These are phyloP conservation scores for Tyrophagus putrescentiae DNA, from an alignment of 1,140 invertebrate genomes.

Conservation along the genomic window DNA sequence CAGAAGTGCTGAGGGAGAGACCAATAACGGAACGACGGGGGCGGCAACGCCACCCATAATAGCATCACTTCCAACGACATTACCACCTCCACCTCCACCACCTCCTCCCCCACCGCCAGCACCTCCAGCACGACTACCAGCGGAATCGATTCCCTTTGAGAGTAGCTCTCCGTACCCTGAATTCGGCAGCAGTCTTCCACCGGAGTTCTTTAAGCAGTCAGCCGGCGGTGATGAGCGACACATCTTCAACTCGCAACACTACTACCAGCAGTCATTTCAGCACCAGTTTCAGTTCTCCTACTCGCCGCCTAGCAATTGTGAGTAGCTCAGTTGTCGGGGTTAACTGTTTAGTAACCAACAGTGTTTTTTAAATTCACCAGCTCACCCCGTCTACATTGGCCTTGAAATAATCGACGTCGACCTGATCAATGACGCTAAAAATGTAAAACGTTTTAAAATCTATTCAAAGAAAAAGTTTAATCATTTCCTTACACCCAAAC, in stretches of 20 bases:
- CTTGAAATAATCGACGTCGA: constrained; percentile 22
- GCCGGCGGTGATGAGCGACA: too few relatives aligned
- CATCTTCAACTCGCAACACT: neutral
- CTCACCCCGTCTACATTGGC: constrained; percentile 19
- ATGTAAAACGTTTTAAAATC: constrained; percentile 15
- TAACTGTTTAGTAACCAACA: neutral
- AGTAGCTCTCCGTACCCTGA: too few relatives aligned
- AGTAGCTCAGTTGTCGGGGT: neutral
- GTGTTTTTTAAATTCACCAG: neutral
- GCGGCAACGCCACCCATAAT: too few relatives aligned
- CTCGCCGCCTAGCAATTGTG: constrained; percentile 12
- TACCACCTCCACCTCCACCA: too few relatives aligned
- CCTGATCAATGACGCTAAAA: constrained; percentile 20
- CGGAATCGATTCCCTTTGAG: too few relatives aligned
- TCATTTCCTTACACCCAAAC: neutral
- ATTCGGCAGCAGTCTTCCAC: too few relatives aligned
- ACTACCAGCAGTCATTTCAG: constrained; percentile 1
- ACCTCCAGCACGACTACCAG: too few relatives aligned
- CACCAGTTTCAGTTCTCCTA: constrained; percentile 8
- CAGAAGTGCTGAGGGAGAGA: too few relatives aligned
- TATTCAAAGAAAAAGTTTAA: neutral
- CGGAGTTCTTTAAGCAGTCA: too few relatives aligned
- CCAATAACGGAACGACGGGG: too few relatives aligned
- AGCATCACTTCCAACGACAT: too few relatives aligned
- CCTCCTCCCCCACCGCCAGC: too few relatives aligned